Conservation (phyloP, 2,797 vertebrate genomes). For the Gobio occitaniae region DNA sequence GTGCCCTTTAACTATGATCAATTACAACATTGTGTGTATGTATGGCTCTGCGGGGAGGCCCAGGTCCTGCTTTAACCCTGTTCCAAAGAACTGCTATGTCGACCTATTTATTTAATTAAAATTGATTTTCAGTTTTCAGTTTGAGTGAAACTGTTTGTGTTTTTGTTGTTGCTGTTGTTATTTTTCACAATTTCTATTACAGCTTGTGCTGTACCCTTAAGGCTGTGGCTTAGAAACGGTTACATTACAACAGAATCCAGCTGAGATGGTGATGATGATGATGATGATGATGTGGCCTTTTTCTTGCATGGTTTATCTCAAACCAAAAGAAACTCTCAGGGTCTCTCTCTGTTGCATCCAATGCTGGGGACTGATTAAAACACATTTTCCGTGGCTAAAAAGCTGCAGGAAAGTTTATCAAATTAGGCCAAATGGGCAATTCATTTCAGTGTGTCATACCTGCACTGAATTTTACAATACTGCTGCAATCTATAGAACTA, state of each 20-base stretch:
- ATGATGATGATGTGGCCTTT: neutral
- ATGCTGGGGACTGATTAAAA: neutral
- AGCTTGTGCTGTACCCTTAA: neutral
- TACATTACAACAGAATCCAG: constrained; percentile 21
- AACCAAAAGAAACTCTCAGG: neutral
- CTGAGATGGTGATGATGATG: neutral
- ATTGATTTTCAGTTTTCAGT: constrained; percentile 56
- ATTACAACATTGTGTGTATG: constrained; percentile 34
- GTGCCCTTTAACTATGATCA: constrained; percentile 44
- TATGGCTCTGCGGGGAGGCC: constrained; percentile 41
- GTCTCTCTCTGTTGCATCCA: neutral
- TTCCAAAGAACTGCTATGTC: constrained; percentile 50
- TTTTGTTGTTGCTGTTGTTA: constrained; percentile 18
- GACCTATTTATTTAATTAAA: constrained; percentile 65
- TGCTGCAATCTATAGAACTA: neutral
- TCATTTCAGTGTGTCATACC: neutral
- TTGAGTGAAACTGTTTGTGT: constrained; percentile 14
- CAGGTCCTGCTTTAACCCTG: constrained; percentile 57
- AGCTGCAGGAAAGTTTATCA: neutral
- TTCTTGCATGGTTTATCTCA: constrained; percentile 2
- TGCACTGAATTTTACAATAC: neutral
- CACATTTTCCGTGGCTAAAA: neutral
- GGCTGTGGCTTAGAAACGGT: constrained; percentile 13
- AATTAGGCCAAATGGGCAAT: neutral
- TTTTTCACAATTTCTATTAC: constrained; percentile 4